Conservation (phyloP, 23 tunicate genomes). For the Trididemnum miniatum region DNA sequence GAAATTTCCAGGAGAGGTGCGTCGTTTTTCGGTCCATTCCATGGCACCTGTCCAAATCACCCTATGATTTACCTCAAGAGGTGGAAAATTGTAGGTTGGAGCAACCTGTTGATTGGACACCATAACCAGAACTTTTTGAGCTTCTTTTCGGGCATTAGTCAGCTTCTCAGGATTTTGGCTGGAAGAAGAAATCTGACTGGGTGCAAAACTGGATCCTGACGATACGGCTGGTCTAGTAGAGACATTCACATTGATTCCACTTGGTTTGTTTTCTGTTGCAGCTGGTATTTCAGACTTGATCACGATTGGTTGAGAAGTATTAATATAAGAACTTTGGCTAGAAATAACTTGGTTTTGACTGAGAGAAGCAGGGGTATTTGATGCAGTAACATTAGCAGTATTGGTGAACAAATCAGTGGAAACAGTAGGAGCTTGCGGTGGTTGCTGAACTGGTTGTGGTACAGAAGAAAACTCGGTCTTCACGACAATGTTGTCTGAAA, state of each 20-base stretch:
- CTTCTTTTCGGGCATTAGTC: not conserved
- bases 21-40: conserved; percentile 57
- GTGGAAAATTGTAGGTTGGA: not conserved
- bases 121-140: not conserved
- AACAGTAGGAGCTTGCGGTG: not conserved
- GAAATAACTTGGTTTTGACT: not conserved
- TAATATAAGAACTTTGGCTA: too few relatives aligned
- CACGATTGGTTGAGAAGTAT: not conserved
- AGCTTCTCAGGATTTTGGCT: not conserved
- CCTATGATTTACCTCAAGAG: not conserved
- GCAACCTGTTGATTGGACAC: not conserved
- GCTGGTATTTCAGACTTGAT: not conserved
- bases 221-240: not conserved
- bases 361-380: not conserved
- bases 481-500: not conserved
- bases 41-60: conserved; percentile 40
- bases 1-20: not conserved
- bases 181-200: not conserved
- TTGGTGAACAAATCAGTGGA: not conserved
- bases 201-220: not conserved
- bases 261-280: not conserved
- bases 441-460: not conserved
- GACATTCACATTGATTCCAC: not conserved
- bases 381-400: not conserved
- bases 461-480: not conserved